Conservation (phyloP, 2,113 vertebrate species). For the Pedetes capensis region DNA sequence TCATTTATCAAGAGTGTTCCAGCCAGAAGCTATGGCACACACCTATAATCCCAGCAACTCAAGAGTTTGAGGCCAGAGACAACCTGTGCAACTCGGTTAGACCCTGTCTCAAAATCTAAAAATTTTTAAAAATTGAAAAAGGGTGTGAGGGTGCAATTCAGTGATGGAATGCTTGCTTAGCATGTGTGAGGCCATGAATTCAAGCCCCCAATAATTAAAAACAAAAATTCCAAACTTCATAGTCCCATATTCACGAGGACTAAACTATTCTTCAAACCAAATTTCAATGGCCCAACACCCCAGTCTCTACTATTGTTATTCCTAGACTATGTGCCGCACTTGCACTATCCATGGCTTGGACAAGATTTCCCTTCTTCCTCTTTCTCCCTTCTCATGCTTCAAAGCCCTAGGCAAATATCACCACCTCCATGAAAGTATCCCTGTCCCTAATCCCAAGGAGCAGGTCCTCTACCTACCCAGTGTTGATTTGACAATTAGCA, state of each 20-base stretch:
- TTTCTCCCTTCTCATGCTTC: background rate
- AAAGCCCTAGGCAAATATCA: background rate
- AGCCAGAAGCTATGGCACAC: too few species aligned
- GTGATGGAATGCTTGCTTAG: too few species aligned
- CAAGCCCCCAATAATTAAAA: too few species aligned
- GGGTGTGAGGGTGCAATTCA: too few species aligned
- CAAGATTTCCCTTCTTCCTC: background rate
- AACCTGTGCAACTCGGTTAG: too few species aligned
- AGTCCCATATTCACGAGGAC: background rate
- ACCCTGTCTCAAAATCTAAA: too few species aligned
- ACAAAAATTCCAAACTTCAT: background rate
- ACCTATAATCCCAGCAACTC: too few species aligned
- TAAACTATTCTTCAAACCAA: constrained; percentile 8
- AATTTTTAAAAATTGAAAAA: too few species aligned
- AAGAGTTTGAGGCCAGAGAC: too few species aligned
- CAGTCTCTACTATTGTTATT: background rate
- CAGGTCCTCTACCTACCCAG: background rate
- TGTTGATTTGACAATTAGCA: background rate
- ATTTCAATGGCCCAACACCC: background rate
- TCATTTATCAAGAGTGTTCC: background rate
- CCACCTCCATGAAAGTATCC: background rate
- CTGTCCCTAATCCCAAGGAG: constrained; percentile 5
- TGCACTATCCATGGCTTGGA: background rate
- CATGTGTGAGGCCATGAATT: too few species aligned
- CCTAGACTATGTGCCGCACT: background rate